Base-by-base conservation (phyloP, 1,140 invertebrate species). In the Psix sp. region DNA sequence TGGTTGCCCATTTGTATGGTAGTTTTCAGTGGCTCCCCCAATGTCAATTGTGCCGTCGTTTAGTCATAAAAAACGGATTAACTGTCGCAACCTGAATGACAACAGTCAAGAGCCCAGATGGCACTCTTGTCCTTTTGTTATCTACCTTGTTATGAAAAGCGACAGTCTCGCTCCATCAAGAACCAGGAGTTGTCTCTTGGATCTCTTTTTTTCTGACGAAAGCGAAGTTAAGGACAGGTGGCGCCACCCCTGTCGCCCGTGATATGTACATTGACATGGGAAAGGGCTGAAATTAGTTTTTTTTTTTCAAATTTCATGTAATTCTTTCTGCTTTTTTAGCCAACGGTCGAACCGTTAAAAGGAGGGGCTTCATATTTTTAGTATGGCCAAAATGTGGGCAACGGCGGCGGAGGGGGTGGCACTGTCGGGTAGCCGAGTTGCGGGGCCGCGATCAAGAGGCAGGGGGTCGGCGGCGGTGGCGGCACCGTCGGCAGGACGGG, bases 341-440 rank as follows among this genome's bases (percentile, higher is more conserved):
- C n/a, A n/a, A n/a, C n/a, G n/a, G n/a, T n/a, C n/a, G n/a, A n/a
- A n/a, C n/a, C n/a, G n/a, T n/a, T n/a, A n/a, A n/a, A n/a, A n/a
- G n/a, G n/a, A n/a, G n/a, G n/a, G n/a, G n/a, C n/a, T n/a, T 24
- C 7, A 24, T 24, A 4, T 3, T 24, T 48, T 83, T 78, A 86
- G 51, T 86, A 87, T 68, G 85, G 86, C 85, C 85, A 87, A 68
- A 87, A 87, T 4, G 85, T 80, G 18, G 85, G 81, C 49, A 86
- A 77, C 31, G 85, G 84, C 16, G 85, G 84, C 16, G 84, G 84
- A 9, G 86, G 86, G 5, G 85, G 85, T 14, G 84, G 84, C 11
- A 84, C 83, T 42, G 80, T 78, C 15, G 83, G 77, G 66, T 84
- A 85, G 15, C 60, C 62, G 49, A 86, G 67, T 3, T 79, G 80